These are phyloP conservation scores for Globia sparganii DNA, from an alignment of 2,888 invertebrate genomes.

Conservation along the genomic window DNA sequence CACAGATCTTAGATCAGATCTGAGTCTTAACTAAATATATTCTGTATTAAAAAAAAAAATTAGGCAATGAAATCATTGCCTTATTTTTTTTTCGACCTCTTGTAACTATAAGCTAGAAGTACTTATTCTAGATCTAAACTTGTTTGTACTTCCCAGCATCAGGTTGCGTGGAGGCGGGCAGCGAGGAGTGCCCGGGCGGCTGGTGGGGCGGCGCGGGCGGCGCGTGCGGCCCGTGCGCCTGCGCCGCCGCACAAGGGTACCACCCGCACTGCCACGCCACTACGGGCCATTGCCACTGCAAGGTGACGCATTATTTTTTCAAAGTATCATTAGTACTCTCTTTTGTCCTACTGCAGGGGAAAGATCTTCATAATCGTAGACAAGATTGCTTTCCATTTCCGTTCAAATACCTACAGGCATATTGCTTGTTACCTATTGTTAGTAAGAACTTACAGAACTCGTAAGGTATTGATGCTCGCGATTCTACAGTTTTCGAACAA, in stretches of 20 bases:
- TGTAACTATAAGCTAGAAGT: too few species aligned
- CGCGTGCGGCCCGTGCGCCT: slow-evolving; percentile 98
- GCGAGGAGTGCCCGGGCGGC: slow-evolving; percentile 95
- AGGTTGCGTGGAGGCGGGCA: slow-evolving; percentile 93
- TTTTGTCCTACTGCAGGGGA: too few species aligned
- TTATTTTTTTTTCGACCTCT: too few species aligned
- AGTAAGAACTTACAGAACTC: not conserved
- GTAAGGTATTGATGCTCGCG: not conserved
- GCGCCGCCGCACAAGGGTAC: slow-evolving; percentile 95
- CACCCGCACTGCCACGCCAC: slow-evolving; percentile 97
- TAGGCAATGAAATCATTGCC: too few species aligned
- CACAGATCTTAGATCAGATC: too few species aligned
- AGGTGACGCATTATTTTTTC: slow-evolving; percentile 82
- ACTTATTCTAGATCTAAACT: too few species aligned
- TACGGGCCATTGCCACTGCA: slow-evolving; percentile 97
- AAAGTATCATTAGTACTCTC: too few species aligned
- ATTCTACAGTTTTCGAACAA: not conserved
- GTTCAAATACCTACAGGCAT: not conserved
- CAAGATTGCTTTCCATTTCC: not conserved
- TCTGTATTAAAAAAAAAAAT: too few species aligned
- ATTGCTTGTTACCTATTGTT: not conserved
- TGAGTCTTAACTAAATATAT: too few species aligned
- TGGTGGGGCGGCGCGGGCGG: slow-evolving; percentile 98
- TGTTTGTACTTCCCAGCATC: slow-evolving; percentile 77
- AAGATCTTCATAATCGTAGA: not conserved